Conservation (phyloP, 2,888 invertebrate species). For the Zele albiditarsus region DNA sequence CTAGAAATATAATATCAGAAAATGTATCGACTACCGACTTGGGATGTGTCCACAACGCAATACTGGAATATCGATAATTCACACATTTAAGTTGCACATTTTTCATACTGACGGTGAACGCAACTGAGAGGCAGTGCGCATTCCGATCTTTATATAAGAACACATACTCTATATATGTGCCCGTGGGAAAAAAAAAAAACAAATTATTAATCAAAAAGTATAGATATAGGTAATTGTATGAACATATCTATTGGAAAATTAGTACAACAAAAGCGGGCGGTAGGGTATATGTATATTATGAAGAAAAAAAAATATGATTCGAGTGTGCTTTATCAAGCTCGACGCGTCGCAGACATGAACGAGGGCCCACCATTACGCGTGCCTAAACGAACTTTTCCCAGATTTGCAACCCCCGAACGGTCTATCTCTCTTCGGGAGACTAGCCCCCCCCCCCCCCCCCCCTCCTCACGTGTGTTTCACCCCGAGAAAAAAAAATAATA, state of each 20-base stretch:
- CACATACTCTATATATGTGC: no score
- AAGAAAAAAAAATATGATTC: slow-evolving; percentile 62
- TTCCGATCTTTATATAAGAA: no score
- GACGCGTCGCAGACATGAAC: slow-evolving; percentile 60
- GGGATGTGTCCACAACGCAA: no score
- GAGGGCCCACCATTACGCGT: slow-evolving; percentile 68
- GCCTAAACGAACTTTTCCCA: slow-evolving; percentile 68
- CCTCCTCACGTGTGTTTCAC: slow-evolving; percentile 49
- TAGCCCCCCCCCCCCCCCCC: no score
- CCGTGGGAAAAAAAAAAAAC: no score
- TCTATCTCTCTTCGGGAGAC: slow-evolving; percentile 43
- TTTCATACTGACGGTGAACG: no score
- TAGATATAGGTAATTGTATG: no score
- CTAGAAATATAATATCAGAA: background rate
- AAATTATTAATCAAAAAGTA: no score
- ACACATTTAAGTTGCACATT: no score
- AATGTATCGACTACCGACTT: background rate
- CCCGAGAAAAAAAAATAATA: slow-evolving; percentile 60
- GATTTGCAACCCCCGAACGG: slow-evolving; percentile 55
- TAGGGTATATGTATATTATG: slow-evolving; percentile 23
- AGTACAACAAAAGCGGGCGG: slow-evolving; percentile 27
- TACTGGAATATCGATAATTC: no score
- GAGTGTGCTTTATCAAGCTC: slow-evolving; percentile 65
- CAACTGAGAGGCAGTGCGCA: no score
- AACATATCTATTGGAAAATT: slow-evolving; percentile 19